Evolutionary conservation across 2,888 invertebrate species (phyloP).

Genomic region (Entomobrya multifasciata): DNA sequence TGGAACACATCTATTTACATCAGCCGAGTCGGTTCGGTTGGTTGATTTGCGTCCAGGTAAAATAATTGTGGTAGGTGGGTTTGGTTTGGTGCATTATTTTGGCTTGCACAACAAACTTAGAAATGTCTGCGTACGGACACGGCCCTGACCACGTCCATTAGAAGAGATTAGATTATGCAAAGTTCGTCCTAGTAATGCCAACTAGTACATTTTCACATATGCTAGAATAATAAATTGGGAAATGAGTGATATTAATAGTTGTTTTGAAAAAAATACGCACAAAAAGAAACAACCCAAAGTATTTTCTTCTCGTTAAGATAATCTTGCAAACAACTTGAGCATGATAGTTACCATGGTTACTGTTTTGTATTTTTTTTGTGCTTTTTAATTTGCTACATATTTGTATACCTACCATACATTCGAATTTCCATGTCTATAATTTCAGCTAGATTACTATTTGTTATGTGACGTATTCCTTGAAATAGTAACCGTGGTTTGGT

Average conservation of each 20-base stretch:
- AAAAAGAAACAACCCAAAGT: too few species aligned
- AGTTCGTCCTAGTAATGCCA: too few species aligned
- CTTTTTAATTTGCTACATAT: not conserved
- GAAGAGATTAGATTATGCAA: not conserved
- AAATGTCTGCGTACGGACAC: not conserved
- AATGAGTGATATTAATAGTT: too few species aligned
- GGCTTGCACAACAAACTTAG: not conserved
- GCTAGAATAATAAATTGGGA: too few species aligned
- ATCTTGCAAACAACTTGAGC: too few species aligned
- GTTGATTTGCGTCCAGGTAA: constrained; percentile 6
- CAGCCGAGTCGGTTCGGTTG: not conserved
- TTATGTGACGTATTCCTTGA: not conserved
- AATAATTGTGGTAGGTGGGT: too few species aligned
- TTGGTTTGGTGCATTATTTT: not conserved
- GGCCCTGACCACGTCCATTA: not conserved
- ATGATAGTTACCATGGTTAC: too few species aligned
- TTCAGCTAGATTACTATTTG: not conserved
- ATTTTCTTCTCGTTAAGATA: too few species aligned
- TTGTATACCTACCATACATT: not conserved
- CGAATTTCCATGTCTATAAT: not conserved
- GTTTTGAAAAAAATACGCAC: too few species aligned
- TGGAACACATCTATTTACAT: too few species aligned
- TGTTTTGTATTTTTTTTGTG: too few species aligned
- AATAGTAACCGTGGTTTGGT: not conserved
- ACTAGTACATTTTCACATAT: too few species aligned